Evolutionary conservation across 2,888 invertebrate genomes (phyloP).

Genomic region (Lochmaea crataegi): DNA sequence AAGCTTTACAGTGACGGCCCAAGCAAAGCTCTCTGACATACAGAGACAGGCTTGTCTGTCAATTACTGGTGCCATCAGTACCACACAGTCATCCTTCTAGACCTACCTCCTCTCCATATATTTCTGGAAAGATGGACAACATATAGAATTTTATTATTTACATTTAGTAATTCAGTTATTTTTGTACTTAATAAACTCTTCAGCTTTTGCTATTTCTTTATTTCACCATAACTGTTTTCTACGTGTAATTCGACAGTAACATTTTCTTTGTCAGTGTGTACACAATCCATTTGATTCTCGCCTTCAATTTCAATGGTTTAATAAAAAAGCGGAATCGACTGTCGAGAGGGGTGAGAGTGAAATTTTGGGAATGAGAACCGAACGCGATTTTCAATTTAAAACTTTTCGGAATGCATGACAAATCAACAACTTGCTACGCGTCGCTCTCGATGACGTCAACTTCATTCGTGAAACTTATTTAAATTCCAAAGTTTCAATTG

Average conservation of each 20-base stretch:
- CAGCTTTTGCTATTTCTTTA: no score
- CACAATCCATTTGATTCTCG: slow-evolving; percentile 51
- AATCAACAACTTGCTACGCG: slow-evolving; percentile 62
- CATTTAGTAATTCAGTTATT: no score
- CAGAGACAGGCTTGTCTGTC: no score
- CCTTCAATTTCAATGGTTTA: slow-evolving; percentile 59
- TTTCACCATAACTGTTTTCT: neutral
- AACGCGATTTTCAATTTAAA: slow-evolving; percentile 64
- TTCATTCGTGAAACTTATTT: slow-evolving; percentile 60
- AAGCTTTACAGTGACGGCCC: no score
- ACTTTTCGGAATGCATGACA: slow-evolving; percentile 64
- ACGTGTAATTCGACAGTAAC: neutral
- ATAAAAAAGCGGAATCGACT: slow-evolving; percentile 58
- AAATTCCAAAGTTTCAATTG: slow-evolving; percentile 62
- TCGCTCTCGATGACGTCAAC: slow-evolving; percentile 55
- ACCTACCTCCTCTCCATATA: no score
- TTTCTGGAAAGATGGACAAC: no score
- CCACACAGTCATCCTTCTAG: no score
- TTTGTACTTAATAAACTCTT: no score
- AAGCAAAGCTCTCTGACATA: no score
- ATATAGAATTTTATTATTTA: no score
- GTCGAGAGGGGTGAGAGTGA: slow-evolving; percentile 34
- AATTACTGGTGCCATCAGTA: no score
- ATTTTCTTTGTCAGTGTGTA: neutral
- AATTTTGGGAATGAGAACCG: slow-evolving; percentile 42